These are phyloP conservation scores for Amblyopsis hoosieri DNA, from an alignment of 2,797 vertebrate species.

Conservation along the genomic window DNA sequence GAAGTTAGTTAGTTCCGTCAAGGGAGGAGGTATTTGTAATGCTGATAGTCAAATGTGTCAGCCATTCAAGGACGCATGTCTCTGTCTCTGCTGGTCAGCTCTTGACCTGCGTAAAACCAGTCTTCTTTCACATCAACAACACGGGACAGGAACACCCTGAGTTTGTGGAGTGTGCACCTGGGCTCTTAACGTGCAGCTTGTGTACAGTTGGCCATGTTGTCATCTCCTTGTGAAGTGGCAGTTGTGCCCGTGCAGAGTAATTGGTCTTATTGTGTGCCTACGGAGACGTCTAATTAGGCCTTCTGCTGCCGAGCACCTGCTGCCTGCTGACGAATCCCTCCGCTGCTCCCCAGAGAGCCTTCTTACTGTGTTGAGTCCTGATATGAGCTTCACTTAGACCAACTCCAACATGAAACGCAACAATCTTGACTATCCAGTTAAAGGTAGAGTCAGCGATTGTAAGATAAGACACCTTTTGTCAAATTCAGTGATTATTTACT, in stretches of 20 bases:
- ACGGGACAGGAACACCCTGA: conserved; percentile 27
- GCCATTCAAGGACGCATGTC: too few relatives aligned
- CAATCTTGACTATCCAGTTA: neutral
- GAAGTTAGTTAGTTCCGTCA: too few relatives aligned
- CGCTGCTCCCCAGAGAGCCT: neutral
- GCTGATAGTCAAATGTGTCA: too few relatives aligned
- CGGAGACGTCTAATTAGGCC: conserved; percentile 9
- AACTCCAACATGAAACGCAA: neutral
- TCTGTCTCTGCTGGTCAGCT: too few relatives aligned
- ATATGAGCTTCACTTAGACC: neutral
- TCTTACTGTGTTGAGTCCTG: neutral
- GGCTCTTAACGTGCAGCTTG: neutral
- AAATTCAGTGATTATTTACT: too few relatives aligned
- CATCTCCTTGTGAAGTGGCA: neutral
- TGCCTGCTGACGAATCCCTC: conserved; percentile 12
- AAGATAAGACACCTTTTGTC: too few relatives aligned
- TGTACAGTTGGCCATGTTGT: conserved; percentile 3
- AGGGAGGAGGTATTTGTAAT: too few relatives aligned
- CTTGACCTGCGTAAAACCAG: too few relatives aligned
- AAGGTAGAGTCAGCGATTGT: too few relatives aligned
- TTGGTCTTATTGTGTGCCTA: conserved; percentile 3
- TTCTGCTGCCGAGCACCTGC: conserved; percentile 5
- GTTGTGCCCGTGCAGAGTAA: neutral
- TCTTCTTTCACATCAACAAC: too few relatives aligned
- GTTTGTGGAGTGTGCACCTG: neutral